Base-by-base conservation (phyloP, 2,888 invertebrate genomes). In the Heliconius sara region DNA sequence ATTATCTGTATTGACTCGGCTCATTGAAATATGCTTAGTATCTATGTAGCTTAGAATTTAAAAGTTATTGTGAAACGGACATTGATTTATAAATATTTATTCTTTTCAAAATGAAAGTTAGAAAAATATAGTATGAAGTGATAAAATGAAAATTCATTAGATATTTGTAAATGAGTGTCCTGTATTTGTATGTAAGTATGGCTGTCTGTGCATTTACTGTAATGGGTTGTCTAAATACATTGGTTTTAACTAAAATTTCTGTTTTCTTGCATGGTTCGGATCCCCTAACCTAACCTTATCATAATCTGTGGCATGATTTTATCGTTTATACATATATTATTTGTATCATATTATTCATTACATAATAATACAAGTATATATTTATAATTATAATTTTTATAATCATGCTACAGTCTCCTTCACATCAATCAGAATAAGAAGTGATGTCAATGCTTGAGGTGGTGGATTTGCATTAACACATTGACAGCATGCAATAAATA, bases 241-340 rank as follows among this genome's bases (percentile, higher is more conserved):
- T 91, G 88, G 82, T 87, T 89, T 88, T 84, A 91, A 92, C 86
- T 87, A 89, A 90, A 89, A 91, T 89, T 80, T 90, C 92, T 95
- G 93, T 95, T 95, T 95, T 95, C 93, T 95, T 95, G 95, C 95
- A 95, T 95, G 93, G 83, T 86, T 90, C 90, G 87, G 82, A 85
- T 88, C 92, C 60, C 70, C n/a, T 70, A 70, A 73, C 72, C 65
- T 47, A 63, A 65, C 75, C 91, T 88, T 83, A 89, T 91, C 85
- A 86, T 72, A 80, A 87, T 86, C 87, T 88, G 88, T 89, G 85
- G 90, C 91, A 92, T 89, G 92, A 90, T 88, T 83, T 60, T 73
- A 57, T 70, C 4, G 12, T 68, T 13, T 47, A 47, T 47, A 57
- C 57, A n/a, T 60, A 34, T 52, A 73, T 25, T 9, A 34, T 52